Evolutionary conservation across 1,140 invertebrate species (phyloP).

Genomic region (Pinna nobilis): DNA sequence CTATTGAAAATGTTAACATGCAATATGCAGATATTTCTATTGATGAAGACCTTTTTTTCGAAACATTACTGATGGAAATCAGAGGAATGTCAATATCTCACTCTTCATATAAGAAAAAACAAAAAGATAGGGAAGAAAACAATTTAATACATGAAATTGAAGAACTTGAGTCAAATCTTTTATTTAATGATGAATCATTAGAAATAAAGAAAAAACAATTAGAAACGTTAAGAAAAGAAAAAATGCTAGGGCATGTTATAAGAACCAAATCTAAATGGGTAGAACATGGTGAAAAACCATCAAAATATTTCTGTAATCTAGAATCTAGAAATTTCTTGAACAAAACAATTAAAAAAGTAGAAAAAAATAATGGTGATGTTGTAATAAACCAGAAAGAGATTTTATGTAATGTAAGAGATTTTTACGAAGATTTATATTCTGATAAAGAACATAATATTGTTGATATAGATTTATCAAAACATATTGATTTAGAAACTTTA

Average conservation of each 20-base stretch:
- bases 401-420: neutral
- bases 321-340: neutral
- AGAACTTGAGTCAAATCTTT: neutral
- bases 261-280: constrained; percentile 32
- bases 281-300: constrained; percentile 30
- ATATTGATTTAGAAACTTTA: neutral
- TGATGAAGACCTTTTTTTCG: neutral
- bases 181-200: neutral
- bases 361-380: neutral
- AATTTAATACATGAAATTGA: neutral
- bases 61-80: neutral
- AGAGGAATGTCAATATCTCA: neutral
- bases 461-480: neutral
- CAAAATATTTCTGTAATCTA: constrained; percentile 27
- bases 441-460: neutral
- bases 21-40: neutral
- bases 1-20: neutral
- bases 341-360: constrained; percentile 13
- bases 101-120: neutral
- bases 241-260: constrained; percentile 18
- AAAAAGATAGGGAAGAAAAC: constrained; percentile 1
- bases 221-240: constrained; percentile 18
- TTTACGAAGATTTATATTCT: neutral
- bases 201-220: constrained; percentile 16
- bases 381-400: neutral